Percentiles rank a stretch among this genome's conserved stretches.
Evolutionary conservation across 2,113 vertebrate genomes (phyloP).

Genomic region (Candoia aspera): DNA sequence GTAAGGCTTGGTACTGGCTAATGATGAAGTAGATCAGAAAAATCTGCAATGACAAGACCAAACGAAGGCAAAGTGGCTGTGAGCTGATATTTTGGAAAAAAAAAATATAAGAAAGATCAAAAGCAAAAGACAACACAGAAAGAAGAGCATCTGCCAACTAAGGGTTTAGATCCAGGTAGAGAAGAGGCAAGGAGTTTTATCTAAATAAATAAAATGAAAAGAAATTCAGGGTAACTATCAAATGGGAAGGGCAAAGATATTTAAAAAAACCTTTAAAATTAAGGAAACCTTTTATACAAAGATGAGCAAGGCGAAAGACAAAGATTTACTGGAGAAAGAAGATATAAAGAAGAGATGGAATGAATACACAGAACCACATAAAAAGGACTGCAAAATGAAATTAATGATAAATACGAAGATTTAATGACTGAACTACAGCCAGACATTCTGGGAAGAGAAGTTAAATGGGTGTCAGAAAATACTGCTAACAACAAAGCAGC

Average conservation of each 20-base stretch:
- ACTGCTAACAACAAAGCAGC: neutral
- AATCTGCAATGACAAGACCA: neutral
- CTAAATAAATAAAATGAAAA: neutral
- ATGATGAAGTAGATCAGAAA: neutral
- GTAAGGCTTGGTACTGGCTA: neutral
- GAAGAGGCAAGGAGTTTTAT: neutral
- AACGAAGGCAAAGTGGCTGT: neutral
- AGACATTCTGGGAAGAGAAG: neutral
- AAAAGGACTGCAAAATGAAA: neutral
- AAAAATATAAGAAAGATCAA: neutral
- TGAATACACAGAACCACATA: neutral
- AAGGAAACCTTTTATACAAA: neutral
- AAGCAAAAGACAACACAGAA: neutral
- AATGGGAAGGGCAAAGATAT: neutral
- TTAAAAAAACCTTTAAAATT: neutral
- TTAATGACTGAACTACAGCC: neutral
- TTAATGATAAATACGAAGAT: neutral
- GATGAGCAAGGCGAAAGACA: neutral
- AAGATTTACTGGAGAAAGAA: neutral
- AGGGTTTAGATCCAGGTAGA: neutral
- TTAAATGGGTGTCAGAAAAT: neutral
- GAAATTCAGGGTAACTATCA: neutral
- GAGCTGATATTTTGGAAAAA: neutral
- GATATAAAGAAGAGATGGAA: neutral
- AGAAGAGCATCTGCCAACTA: neutral